Evolutionary conservation across 2,113 vertebrate genomes (phyloP), one percentile per base, ranked within the genome.

Genomic region (Tiliqua scincoides): DNA sequence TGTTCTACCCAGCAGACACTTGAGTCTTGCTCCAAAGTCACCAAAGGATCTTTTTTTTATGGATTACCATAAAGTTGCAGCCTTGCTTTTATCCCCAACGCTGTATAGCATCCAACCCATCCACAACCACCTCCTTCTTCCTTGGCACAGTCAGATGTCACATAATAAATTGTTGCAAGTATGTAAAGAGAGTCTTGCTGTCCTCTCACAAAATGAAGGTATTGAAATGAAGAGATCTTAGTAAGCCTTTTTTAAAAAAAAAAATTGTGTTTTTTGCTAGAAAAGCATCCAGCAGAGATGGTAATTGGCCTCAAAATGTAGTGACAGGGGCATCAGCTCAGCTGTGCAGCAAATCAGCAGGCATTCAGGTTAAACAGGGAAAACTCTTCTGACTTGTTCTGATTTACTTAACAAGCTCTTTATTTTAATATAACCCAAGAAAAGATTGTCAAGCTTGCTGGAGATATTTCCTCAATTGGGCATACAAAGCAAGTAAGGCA

Each of bases 301-400:
- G 17, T 78, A 85, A 77, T 57, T 77, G 81, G 37, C 43, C 87
- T 89, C 85, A 67, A 87, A 86, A 81, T 3, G 1, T 3, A 82
- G 54, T 88, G 10, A 1, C 23, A 1, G 0, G 25, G 68, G 37
- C 3, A 7, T 14, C 52, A 77, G 27, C 54, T 54, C 76, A 76
- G 21, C 37, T 79, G 62, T 21, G 68, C 67, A 68, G 70, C 75
- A 89, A 72, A 17, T 32, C 73, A 83, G 63, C 4, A 86, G 75
- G n/a, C 72, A 17, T 59, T 23, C 27, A 25, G 7, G 40, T 57
- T 67, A 78, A 57, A 62, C 52, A 78, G 83, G 32, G 63, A 80
- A 91, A 48, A 4, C 75, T 40, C 43, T 30, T 3, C 27, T 67
- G 30, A 27, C 20, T 54, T 12, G 82, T 86, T 11, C 7, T 73